Conservation (phyloP, 2,797 vertebrate species). For the Steatocranus sp. region DNA sequence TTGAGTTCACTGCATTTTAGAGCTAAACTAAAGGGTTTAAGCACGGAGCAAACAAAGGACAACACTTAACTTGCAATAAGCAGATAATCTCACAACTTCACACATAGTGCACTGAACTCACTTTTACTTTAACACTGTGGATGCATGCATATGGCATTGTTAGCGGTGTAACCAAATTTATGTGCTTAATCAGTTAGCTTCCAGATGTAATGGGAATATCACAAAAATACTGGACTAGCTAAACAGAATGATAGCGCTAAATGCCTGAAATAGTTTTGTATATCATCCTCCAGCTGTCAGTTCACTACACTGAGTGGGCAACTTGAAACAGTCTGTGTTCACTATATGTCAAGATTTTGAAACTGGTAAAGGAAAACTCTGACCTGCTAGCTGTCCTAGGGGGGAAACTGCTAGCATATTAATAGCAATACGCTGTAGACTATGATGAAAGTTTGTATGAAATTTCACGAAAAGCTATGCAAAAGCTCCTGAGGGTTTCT, state of each 20-base stretch:
- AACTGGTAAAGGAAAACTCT: background rate
- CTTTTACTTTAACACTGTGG: background rate
- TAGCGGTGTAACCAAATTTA: background rate
- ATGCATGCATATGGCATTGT: background rate
- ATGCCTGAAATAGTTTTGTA: background rate
- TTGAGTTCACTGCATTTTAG: background rate
- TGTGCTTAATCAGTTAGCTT: background rate
- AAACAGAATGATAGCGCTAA: background rate
- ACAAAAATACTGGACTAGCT: background rate
- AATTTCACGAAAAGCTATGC: background rate
- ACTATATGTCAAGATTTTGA: background rate
- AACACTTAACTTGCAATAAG: background rate
- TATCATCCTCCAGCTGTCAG: background rate
- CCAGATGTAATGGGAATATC: background rate
- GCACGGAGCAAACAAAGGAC: background rate
- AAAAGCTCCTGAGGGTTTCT: background rate
- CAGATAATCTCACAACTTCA: background rate
- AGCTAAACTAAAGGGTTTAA: background rate
- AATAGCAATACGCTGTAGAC: background rate
- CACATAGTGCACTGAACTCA: background rate
- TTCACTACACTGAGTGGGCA: background rate
- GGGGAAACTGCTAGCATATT: background rate
- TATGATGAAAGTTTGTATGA: background rate
- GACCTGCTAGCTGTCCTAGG: background rate
- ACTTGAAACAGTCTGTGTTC: background rate